Conservation (phyloP, 2,888 invertebrate species). For the Lithophane ornitopus region DNA sequence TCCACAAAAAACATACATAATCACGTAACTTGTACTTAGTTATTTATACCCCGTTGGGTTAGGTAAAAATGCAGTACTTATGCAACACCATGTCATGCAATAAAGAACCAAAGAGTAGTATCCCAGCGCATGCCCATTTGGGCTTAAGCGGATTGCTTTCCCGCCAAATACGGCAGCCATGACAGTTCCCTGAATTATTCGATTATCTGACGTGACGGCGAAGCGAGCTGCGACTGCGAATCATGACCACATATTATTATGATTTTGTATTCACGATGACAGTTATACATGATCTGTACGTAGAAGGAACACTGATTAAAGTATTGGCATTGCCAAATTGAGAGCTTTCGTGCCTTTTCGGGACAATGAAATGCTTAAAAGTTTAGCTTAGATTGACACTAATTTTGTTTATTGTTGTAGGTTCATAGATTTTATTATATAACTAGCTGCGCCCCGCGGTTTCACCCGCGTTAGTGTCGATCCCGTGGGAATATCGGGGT, state of each 20-base stretch:
- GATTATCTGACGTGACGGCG: conserved; percentile 86
- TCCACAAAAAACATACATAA: conserved; percentile 28
- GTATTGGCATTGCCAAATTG: conserved; percentile 82
- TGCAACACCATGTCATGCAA: conserved; percentile 79
- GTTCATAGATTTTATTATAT: conserved; percentile 9
- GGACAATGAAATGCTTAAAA: conserved; percentile 62
- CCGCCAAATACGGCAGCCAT: conserved; percentile 88
- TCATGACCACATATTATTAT: conserved; percentile 78
- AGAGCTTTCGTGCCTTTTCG: conserved; percentile 71
- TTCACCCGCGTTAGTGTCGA: too few relatives aligned
- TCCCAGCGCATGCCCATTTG: conserved; percentile 84
- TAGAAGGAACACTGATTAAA: conserved; percentile 81
- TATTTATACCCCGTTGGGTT: conserved; percentile 62
- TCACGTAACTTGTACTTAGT: conserved; percentile 45
- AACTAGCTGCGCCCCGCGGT: too few relatives aligned
- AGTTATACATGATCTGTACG: conserved; percentile 62
- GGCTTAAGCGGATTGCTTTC: conserved; percentile 89
- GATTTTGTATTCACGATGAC: conserved; percentile 68
- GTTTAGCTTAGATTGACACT: conserved; percentile 53
- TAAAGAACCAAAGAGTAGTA: conserved; percentile 84
- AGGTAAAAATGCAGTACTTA: conserved; percentile 78
- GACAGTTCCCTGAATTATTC: conserved; percentile 89
- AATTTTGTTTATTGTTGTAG: conserved; percentile 63
- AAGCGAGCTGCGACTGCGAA: conserved; percentile 70
- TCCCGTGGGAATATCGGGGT: too few relatives aligned